These are phyloP conservation scores for Dexiosoma caninum DNA, from an alignment of 2,888 invertebrate species.

Conservation along the genomic window DNA sequence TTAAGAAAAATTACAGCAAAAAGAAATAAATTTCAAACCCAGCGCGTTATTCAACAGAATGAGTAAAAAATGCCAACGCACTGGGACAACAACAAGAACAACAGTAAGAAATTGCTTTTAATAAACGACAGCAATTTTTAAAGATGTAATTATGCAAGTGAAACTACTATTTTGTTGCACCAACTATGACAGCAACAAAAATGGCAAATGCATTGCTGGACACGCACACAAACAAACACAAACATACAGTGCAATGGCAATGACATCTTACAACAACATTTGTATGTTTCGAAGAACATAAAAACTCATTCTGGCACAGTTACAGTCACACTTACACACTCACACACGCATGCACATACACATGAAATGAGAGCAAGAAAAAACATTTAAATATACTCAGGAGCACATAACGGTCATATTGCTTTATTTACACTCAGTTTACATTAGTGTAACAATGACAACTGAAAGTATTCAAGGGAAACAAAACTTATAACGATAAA, in stretches of 20 bases:
- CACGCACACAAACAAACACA: no score
- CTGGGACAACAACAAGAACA: neutral
- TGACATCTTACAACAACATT: constrained; percentile 54
- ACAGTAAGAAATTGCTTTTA: constrained; percentile 61
- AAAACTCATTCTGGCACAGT: neutral
- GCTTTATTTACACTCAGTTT: constrained; percentile 53
- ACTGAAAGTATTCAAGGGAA: constrained; percentile 25
- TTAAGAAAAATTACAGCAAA: no score
- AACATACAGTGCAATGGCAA: constrained; percentile 31
- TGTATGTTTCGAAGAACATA: neutral
- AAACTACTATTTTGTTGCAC: constrained; percentile 59
- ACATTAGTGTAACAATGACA: constrained; percentile 51
- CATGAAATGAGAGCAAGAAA: no score
- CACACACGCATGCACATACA: neutral
- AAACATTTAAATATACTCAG: neutral
- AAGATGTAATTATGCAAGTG: constrained; percentile 73
- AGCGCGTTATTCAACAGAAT: no score
- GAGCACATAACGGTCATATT: constrained; percentile 49
- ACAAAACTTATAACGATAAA: constrained; percentile 33
- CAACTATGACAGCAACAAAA: constrained; percentile 11
- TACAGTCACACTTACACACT: neutral
- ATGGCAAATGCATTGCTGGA: neutral
- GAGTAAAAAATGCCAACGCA: neutral
- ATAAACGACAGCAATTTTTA: constrained; percentile 73
- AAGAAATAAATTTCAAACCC: no score